Conservation (phyloP, 2,797 vertebrate species). For the Acestrorhynchus altus region DNA sequence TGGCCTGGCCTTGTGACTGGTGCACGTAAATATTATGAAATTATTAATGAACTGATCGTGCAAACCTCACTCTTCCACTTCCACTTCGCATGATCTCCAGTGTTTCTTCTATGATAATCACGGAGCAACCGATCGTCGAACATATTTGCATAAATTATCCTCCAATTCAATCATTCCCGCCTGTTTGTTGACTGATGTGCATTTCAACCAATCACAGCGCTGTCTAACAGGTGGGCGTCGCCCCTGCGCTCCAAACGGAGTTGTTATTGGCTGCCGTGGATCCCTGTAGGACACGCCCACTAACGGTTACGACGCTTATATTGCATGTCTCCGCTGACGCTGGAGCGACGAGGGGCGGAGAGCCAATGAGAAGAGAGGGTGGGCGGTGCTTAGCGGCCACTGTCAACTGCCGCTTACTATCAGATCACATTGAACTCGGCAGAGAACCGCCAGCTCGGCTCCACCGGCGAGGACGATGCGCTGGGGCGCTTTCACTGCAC, state of each 20-base stretch:
- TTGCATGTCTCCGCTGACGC: slow-evolving; percentile 37
- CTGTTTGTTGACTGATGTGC: slow-evolving; percentile 18
- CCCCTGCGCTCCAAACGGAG: not conserved
- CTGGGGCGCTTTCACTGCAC: slow-evolving; percentile 55
- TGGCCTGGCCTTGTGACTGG: too few species aligned
- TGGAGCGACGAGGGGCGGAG: slow-evolving; percentile 35
- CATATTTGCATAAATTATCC: slow-evolving; percentile 14
- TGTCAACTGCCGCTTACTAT: slow-evolving; percentile 65
- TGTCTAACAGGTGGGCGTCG: slow-evolving; percentile 52
- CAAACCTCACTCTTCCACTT: not conserved
- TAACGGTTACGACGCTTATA: slow-evolving; percentile 79
- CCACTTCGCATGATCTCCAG: not conserved
- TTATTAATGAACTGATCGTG: not conserved
- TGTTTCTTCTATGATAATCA: not conserved
- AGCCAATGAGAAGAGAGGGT: slow-evolving; percentile 72
- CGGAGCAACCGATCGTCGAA: not conserved
- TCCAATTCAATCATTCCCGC: slow-evolving; percentile 26
- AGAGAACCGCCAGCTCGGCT: slow-evolving; percentile 6
- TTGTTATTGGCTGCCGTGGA: slow-evolving; percentile 60
- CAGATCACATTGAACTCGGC: slow-evolving; percentile 57
- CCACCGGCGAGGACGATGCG: slow-evolving; percentile 62
- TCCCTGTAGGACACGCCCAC: slow-evolving; percentile 57
- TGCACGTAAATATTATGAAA: too few species aligned
- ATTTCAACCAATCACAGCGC: slow-evolving; percentile 30
- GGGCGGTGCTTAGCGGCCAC: slow-evolving; percentile 62